A percentile compares a stretch with the other conserved stretches of the same genome.
Conservation (phyloP, 2,888 invertebrate genomes). For the Acanthosepion lycidas region DNA sequence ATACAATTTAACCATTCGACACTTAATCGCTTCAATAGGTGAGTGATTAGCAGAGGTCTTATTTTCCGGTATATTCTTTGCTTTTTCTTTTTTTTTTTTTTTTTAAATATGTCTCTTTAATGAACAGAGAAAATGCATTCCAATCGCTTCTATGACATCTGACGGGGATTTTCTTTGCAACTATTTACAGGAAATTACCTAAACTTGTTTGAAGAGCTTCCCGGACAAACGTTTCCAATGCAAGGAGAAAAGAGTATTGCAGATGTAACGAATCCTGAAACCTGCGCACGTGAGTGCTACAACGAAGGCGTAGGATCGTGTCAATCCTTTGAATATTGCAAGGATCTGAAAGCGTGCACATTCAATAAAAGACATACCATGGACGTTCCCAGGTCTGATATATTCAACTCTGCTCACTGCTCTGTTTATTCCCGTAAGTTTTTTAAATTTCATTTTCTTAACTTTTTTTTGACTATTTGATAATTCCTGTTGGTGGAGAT, state of each 20-base stretch:
- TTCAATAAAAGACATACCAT: conserved; percentile 61
- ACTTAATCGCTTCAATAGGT: no score
- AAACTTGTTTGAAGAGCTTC: conserved; percentile 37
- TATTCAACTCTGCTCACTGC: conserved; percentile 58
- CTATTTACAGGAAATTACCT: conserved; percentile 33
- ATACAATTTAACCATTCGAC: no score
- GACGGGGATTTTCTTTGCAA: no score
- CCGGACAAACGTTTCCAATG: conserved; percentile 39
- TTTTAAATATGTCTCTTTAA: no score
- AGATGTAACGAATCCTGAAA: not conserved
- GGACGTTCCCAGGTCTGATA: conserved; percentile 59
- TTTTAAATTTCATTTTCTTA: not conserved
- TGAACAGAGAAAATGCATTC: no score
- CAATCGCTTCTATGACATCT: no score
- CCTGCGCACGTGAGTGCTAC: conserved; percentile 62
- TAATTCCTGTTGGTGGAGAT: not conserved
- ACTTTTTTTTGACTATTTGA: not conserved
- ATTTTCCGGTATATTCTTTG: no score
- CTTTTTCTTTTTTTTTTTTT: no score
- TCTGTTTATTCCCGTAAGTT: conserved; percentile 64
- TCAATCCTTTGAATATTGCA: conserved; percentile 66
- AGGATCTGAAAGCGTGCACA: conserved; percentile 60
- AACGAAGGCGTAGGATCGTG: conserved; percentile 62
- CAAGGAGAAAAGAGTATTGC: not conserved
- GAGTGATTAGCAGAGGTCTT: no score